phyloP scores from a whole-genome alignment of 2,888 invertebrate genomes.

The Archaeoteleia sp. region DNA sequence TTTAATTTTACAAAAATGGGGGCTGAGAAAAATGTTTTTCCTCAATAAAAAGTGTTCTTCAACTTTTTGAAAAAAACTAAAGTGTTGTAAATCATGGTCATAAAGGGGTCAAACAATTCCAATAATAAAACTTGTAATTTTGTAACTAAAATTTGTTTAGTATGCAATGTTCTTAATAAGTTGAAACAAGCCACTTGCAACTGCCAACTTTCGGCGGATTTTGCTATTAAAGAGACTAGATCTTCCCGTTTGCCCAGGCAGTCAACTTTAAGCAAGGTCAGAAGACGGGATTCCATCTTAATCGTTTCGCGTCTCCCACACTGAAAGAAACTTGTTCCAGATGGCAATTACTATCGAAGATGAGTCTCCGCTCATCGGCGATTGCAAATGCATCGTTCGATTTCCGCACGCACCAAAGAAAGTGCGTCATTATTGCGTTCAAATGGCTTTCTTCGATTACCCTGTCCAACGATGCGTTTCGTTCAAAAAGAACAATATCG shows the following conservation, averaged over 20 bases:
- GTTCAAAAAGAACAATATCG: slow-evolving; percentile 19
- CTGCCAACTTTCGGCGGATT: not conserved
- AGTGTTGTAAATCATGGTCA: too few species aligned
- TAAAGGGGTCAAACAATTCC: too few species aligned
- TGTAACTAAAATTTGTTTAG: too few species aligned
- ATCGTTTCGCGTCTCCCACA: not conserved
- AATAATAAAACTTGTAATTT: too few species aligned
- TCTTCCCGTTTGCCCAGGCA: not conserved
- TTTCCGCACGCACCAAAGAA: slow-evolving; percentile 29
- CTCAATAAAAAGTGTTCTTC: too few species aligned
- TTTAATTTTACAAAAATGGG: too few species aligned
- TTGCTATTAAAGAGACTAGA: not conserved
- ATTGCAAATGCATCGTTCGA: slow-evolving; percentile 17
- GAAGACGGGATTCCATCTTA: slow-evolving; percentile 2
- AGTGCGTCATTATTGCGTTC: slow-evolving; percentile 33
- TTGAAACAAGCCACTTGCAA: too few species aligned
- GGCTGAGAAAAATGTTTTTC: too few species aligned
- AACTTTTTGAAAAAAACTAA: too few species aligned
- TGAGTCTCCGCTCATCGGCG: not conserved
- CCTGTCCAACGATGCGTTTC: slow-evolving; percentile 23
- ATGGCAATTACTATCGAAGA: not conserved
- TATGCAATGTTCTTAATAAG: too few species aligned
- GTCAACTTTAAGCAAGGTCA: slow-evolving; percentile 15
- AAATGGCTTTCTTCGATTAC: slow-evolving; percentile 37
- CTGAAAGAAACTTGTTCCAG: too few species aligned